These are phyloP conservation scores for Chiroxiphia lanceolata DNA, from an alignment of 2,797 vertebrate genomes.

Conservation along the genomic window DNA sequence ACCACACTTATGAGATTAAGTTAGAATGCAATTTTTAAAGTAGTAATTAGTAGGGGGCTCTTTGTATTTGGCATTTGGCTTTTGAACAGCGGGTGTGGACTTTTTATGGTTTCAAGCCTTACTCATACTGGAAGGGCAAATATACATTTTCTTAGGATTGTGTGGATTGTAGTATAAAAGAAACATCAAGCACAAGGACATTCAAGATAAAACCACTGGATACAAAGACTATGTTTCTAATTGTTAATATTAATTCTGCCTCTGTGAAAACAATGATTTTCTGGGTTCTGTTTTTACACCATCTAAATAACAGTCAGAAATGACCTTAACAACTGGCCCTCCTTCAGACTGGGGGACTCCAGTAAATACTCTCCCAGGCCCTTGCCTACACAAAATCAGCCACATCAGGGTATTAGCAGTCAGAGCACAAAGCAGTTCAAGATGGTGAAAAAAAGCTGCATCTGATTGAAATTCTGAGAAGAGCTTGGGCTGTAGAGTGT, in stretches of 20 bases:
- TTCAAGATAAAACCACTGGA: not conserved
- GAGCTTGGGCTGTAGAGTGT: not conserved
- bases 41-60: not conserved
- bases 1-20: not conserved
- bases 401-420: not conserved
- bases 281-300: not conserved
- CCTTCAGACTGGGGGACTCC: not conserved
- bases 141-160: not conserved
- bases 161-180: not conserved
- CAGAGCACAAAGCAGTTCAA: not conserved
- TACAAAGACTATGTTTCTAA: not conserved
- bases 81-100: not conserved
- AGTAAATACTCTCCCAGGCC: not conserved
- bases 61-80: not conserved
- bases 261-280: not conserved
- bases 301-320: not conserved
- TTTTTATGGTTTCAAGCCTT: not conserved
- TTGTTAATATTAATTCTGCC: not conserved
- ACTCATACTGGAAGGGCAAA: not conserved
- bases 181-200: accelerated
- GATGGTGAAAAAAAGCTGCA: not conserved
- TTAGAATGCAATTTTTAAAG: not conserved
- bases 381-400: not conserved
- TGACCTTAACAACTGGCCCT: not conserved
- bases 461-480: not conserved